Evolutionary conservation across 2,797 vertebrate genomes (phyloP), one percentile per base, ranked within the genome.

Genomic region (Tapirus indicus): DNA sequence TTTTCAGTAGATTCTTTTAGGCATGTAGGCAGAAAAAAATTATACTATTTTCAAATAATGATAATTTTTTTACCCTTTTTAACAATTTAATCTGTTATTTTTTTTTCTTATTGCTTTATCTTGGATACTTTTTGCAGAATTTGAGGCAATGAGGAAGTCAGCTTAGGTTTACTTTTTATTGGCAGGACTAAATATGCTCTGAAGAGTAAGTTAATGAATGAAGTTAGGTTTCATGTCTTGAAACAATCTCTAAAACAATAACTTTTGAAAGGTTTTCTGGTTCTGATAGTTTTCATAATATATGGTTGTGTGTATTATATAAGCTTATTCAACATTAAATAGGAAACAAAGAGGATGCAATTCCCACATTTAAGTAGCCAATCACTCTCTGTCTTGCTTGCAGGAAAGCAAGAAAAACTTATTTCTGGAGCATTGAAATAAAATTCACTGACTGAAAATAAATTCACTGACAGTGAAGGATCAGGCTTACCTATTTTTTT

Each of bases 371-470:
- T 83, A 91, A 77, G 54, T 75, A 92, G 35, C 66, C 91, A 96
- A 60, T 52, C 86, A 86, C n/a, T 93, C 44, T 96, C 64, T 72
- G 74, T 32, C 21, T 84, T 97, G 16, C 44, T 72, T 77, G 49
- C n/a, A 95, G 86, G 85, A 93, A 98, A 52, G 21, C 69, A 96
- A 97, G 35, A 29, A 44, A 38, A 92, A 97, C 77, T 84, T 74
- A 86, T 91, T 79, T 80, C 49, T 89, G 18, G 17, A 87, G 62
- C 32, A 64, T 35, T 35, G 60, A 95, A 95, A 66, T 44, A 79
- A 96, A 52, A 92, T 29, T 56, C 52, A 94, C 20, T 86, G 14
- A 56, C 32, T 60, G 29, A 97, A 75, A 87, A 87, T 77, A 90
- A 93, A 93, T 71, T 93, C 68, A 60, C 18, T 1, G 4, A 83